A percentile compares a stretch with the other conserved stretches of the same genome.
These are phyloP conservation scores for Drosophila meridionalis DNA, from an alignment of 2,888 invertebrate species.

Conservation along the genomic window DNA sequence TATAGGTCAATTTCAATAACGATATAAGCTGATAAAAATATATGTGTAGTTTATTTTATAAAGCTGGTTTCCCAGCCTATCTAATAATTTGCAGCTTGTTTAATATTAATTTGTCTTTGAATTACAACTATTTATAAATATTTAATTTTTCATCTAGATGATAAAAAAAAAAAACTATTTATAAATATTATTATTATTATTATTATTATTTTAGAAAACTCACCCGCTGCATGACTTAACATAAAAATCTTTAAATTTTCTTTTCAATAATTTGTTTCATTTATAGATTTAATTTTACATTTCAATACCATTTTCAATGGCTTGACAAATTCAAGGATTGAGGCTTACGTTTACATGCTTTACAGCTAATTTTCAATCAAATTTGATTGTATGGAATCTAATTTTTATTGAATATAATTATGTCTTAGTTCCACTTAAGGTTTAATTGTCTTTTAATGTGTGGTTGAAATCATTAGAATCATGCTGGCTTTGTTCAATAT, in stretches of 20 bases:
- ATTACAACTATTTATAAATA: background rate
- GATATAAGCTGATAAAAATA: too few relatives aligned
- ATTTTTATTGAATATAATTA: background rate
- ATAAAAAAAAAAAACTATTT: too few relatives aligned
- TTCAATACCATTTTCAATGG: background rate
- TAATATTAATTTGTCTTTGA: background rate
- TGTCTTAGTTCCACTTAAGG: background rate
- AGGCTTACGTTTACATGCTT: background rate
- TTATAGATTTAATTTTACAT: background rate
- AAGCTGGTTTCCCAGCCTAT: background rate
- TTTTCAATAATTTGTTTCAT: background rate
- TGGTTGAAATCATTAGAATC: background rate
- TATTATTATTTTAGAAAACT: too few relatives aligned
- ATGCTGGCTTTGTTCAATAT: too few relatives aligned
- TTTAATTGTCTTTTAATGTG: background rate
- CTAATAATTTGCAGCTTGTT: background rate
- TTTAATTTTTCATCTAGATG: too few relatives aligned
- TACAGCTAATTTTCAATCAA: background rate
- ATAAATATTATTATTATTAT: too few relatives aligned
- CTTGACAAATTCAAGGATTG: conserved; percentile 3
- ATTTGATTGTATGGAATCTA: background rate
- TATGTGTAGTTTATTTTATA: background rate
- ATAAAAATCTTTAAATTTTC: background rate
- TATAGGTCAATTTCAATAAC: too few relatives aligned
- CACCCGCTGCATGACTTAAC: background rate